Conservation (phyloP, 2,888 invertebrate genomes). For the Cordylochernes scorpioides region DNA sequence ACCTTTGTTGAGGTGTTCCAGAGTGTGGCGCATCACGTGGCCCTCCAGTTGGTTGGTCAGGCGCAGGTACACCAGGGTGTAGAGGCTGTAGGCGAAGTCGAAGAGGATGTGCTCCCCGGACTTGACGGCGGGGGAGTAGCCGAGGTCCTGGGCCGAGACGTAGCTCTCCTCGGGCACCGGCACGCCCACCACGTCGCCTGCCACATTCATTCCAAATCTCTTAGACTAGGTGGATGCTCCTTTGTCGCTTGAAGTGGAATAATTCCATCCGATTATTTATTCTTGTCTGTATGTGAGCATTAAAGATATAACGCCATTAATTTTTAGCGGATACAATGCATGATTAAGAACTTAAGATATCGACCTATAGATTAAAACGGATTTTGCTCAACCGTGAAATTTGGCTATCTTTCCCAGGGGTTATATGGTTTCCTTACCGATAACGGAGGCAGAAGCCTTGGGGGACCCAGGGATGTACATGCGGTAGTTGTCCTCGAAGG, state of each 20-base stretch:
- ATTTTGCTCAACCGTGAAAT: too few species aligned
- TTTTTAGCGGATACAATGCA: too few species aligned
- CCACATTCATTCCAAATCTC: too few species aligned
- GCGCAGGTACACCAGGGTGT: constrained; percentile 29
- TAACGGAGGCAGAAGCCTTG: constrained; percentile 24
- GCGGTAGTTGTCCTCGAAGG: constrained; percentile 25
- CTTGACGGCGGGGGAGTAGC: constrained; percentile 10
- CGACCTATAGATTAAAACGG: too few species aligned
- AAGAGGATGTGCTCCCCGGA: constrained; percentile 26
- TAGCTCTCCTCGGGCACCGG: constrained; percentile 7
- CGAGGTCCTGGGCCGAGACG: constrained; percentile 6
- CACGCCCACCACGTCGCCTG: constrained; percentile 14
- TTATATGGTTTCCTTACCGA: constrained; percentile 26
- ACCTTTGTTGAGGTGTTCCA: constrained; percentile 21
- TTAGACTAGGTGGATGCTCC: too few species aligned
- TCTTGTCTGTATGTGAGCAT: too few species aligned
- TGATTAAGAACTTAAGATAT: too few species aligned
- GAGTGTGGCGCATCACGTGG: constrained; percentile 19
- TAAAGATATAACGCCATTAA: too few species aligned
- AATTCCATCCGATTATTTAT: too few species aligned
- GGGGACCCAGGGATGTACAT: constrained; percentile 30
- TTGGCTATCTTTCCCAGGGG: too few species aligned
- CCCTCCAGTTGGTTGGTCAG: constrained; percentile 28
- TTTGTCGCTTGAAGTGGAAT: too few species aligned
- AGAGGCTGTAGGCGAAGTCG: constrained; percentile 29